Conservation (phyloP, 92 coral and sea anemone genomes). For the Epizoanthus fatuus region DNA sequence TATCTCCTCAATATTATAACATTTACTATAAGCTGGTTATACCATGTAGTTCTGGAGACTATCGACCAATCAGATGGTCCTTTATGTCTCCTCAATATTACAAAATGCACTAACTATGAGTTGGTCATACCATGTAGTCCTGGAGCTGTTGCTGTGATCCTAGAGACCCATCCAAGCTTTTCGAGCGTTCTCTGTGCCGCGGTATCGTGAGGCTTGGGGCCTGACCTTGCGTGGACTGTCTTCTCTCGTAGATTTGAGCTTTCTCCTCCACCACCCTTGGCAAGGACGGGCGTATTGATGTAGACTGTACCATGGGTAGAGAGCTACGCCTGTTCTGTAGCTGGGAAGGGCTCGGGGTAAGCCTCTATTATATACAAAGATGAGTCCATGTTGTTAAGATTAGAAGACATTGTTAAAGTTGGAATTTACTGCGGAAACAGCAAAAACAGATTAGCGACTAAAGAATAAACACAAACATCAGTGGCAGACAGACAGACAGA, state of each 20-base stretch:
- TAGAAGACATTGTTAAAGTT: too few relatives aligned
- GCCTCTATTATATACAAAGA: background rate
- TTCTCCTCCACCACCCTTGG: constrained; percentile 12
- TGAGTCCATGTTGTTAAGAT: background rate
- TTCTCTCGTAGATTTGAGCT: background rate
- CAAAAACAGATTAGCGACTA: too few relatives aligned
- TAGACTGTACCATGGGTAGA: background rate
- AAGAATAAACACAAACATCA: too few relatives aligned
- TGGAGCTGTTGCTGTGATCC: constrained; percentile 1
- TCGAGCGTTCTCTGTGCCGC: constrained; percentile 22
- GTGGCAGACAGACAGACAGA: too few relatives aligned
- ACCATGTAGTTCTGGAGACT: background rate
- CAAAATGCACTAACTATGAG: too few relatives aligned
- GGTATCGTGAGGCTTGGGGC: background rate
- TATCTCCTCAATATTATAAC: too few relatives aligned
- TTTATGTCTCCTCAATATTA: too few relatives aligned
- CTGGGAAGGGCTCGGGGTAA: background rate
- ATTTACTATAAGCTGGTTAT: too few relatives aligned
- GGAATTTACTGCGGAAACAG: too few relatives aligned
- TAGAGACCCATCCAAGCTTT: constrained; percentile 14
- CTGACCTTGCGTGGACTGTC: background rate
- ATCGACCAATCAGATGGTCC: too few relatives aligned
- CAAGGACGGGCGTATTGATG: background rate
- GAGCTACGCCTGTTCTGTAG: constrained; percentile 12
- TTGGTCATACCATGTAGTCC: background rate